A percentile compares a stretch with the other conserved stretches of the same genome.
phyloP scores from a whole-genome alignment of 1,140 invertebrate genomes.

The Caenorhabditis brenneri region DNA sequence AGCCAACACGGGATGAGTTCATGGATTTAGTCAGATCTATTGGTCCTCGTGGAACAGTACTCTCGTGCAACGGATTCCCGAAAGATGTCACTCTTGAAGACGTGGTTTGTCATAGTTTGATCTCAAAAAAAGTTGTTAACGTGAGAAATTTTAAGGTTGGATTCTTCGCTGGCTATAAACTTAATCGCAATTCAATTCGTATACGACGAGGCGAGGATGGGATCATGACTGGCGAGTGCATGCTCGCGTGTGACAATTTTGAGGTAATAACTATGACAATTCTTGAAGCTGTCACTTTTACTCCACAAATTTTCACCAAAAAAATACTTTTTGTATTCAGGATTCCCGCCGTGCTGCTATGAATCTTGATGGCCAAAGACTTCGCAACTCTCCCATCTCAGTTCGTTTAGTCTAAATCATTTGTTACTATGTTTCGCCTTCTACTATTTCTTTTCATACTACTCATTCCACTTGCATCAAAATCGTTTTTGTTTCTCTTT shows the following conservation, averaged over 20 bases:
- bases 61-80: conserved; percentile 33
- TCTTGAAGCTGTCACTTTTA: not conserved
- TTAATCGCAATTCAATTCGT: conserved; percentile 33
- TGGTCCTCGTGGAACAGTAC: conserved; percentile 25
- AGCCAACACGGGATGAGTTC: not conserved
- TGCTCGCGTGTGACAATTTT: not conserved
- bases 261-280: not conserved
- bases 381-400: not conserved
- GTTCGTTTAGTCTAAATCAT: not conserved
- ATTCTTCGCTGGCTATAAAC: conserved; percentile 15
- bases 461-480: not conserved
- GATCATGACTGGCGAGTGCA: conserved; percentile 33
- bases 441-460: not conserved
- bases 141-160: not conserved
- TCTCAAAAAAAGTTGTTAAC: not conserved
- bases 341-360: not conserved
- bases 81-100: conserved; percentile 32
- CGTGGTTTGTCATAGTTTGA: not conserved
- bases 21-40: conserved; percentile 14
- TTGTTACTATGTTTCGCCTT: not conserved
- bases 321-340: not conserved
- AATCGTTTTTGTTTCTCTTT: not conserved
- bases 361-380: not conserved
- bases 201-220: conserved; percentile 3
- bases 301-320: not conserved